Percentiles rank a stretch among this genome's conserved stretches.
These are phyloP conservation scores for Epiblema foenella DNA, from an alignment of 2,888 invertebrate genomes.

Conservation along the genomic window DNA sequence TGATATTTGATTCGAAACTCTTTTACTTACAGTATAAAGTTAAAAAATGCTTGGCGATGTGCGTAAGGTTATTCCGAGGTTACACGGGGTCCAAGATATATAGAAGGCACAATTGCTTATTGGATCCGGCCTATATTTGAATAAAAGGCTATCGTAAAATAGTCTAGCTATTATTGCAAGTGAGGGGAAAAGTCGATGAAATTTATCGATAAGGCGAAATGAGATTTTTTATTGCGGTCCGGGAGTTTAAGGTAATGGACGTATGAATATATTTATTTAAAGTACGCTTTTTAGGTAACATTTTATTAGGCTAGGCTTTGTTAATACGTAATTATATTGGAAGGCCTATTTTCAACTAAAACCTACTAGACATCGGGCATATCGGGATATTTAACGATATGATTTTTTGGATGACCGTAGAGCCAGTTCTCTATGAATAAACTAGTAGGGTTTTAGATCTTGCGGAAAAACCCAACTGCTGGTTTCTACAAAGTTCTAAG, in stretches of 20 bases:
- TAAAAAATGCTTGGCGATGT: conserved; percentile 22
- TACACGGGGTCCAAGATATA: conserved; percentile 53
- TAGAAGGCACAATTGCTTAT: conserved; percentile 71
- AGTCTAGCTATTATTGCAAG: conserved; percentile 76
- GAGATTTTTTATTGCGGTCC: conserved; percentile 44
- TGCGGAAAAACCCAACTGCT: too few relatives aligned
- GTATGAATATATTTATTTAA: conserved; percentile 36
- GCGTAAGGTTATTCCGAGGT: conserved; percentile 40
- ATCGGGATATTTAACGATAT: too few relatives aligned
- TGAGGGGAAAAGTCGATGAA: conserved; percentile 54
- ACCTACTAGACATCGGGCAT: too few relatives aligned
- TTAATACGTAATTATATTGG: too few relatives aligned
- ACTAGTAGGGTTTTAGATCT: too few relatives aligned
- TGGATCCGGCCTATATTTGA: conserved; percentile 79
- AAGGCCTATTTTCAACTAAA: too few relatives aligned
- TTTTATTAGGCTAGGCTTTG: not conserved
- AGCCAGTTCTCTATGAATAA: too few relatives aligned
- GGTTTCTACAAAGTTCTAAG: too few relatives aligned
- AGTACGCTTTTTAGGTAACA: not conserved
- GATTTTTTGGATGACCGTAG: too few relatives aligned
- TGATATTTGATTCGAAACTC: not conserved
- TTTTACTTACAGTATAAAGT: not conserved
- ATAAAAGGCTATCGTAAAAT: conserved; percentile 82
- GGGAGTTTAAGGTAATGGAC: conserved; percentile 34
- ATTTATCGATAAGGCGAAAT: conserved; percentile 48